phyloP scores from a whole-genome alignment of 1,140 invertebrate species.

The Papilio polytes region DNA sequence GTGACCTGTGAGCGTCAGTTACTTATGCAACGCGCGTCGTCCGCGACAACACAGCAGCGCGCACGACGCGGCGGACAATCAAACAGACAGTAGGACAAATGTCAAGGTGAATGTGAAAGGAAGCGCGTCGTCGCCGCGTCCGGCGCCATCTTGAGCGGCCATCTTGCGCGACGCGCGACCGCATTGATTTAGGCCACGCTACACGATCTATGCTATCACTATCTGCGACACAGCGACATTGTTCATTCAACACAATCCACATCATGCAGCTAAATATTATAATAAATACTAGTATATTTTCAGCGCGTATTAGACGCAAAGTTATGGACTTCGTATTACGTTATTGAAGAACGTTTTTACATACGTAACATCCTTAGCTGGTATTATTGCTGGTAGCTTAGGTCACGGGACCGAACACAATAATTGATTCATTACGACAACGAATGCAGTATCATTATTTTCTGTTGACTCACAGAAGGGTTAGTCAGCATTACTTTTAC shows the following conservation, averaged over 20 bases:
- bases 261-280: not conserved
- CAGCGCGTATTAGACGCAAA: no score
- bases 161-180: not conserved
- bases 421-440: not conserved
- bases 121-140: conserved; percentile 49
- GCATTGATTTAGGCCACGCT: conserved; percentile 26
- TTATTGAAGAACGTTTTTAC: not conserved
- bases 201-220: not conserved
- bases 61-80: conserved; percentile 54
- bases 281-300: no score
- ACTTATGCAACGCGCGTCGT: conserved; percentile 52
- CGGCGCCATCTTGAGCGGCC: conserved; percentile 30
- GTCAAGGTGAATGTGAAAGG: conserved; percentile 69
- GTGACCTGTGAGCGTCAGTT: conserved; percentile 14
- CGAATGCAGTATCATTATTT: conserved; percentile 1
- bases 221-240: no score
- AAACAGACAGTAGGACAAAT: conserved; percentile 62
- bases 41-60: conserved; percentile 13
- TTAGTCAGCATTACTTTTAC: not conserved
- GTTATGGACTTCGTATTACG: no score
- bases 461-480: not conserved
- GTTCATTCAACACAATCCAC: not conserved
- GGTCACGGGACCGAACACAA: not conserved
- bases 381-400: not conserved
- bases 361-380: not conserved